Conservation (phyloP, 2,797 vertebrate genomes). For the Poecilia picta region DNA sequence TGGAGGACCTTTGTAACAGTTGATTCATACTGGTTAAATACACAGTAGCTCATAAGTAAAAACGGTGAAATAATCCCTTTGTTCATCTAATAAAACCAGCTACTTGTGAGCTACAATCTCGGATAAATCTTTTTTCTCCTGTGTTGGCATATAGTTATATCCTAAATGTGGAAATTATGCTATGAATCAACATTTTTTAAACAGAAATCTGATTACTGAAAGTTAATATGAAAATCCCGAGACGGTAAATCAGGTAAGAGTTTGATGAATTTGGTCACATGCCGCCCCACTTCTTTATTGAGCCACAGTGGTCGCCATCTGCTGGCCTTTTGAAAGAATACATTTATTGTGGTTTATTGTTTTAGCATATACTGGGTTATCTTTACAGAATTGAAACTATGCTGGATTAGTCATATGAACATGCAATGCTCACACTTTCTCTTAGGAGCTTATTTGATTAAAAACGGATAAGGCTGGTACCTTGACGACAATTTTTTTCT, state of each 20-base stretch:
- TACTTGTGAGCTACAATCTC: neutral
- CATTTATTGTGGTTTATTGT: neutral
- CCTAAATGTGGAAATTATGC: neutral
- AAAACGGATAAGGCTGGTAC: neutral
- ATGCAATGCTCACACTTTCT: neutral
- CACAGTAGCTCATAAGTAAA: neutral
- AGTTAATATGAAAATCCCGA: neutral
- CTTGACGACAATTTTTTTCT: neutral
- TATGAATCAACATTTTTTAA: neutral
- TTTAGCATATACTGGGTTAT: neutral
- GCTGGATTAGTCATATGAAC: neutral
- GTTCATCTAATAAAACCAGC: neutral
- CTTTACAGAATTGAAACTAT: neutral
- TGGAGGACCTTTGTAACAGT: neutral
- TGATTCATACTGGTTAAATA: neutral
- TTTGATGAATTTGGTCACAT: neutral
- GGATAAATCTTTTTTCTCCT: neutral
- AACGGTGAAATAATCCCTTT: neutral
- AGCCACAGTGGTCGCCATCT: neutral
- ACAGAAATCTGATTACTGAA: neutral
- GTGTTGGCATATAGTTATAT: neutral
- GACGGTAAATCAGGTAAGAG: neutral
- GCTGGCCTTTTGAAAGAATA: neutral
- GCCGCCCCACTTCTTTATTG: neutral
- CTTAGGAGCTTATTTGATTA: neutral